These are phyloP conservation scores for Andrena camellia DNA, from an alignment of 2,888 invertebrate species.

Conservation along the genomic window DNA sequence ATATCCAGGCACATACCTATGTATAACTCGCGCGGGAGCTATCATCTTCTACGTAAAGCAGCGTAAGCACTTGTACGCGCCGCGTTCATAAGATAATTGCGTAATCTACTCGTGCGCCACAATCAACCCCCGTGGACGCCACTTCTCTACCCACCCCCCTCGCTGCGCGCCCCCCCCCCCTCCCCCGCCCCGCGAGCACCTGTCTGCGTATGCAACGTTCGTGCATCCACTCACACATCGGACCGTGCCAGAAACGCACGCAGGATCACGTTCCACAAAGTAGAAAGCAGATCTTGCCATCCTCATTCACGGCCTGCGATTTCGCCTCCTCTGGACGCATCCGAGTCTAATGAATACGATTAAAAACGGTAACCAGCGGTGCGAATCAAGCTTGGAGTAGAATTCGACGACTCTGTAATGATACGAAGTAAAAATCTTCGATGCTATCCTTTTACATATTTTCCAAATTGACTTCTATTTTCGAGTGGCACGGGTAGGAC, in stretches of 20 bases:
- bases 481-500: no score
- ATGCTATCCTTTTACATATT: no score
- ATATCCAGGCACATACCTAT: constrained; percentile 38
- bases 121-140: constrained; percentile 75
- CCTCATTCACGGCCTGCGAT: constrained; percentile 10
- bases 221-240: constrained; percentile 25
- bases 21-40: constrained; percentile 61
- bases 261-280: constrained; percentile 62
- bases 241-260: constrained; percentile 40
- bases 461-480: no score
- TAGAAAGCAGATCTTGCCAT: constrained; percentile 51
- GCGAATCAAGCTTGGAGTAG: no score
- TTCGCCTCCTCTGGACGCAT: constrained; percentile 7
- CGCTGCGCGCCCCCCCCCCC: neutral
- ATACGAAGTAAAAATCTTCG: no score
- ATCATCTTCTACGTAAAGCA: constrained; percentile 72
- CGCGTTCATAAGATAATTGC: constrained; percentile 81
- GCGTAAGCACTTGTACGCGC: constrained; percentile 73
- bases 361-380: neutral
- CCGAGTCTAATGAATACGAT: neutral
- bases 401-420: no score
- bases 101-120: constrained; percentile 79
- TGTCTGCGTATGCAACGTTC: constrained; percentile 27
- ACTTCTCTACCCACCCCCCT: constrained; percentile 27
- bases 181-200: neutral